phyloP scores from a whole-genome alignment of 2,888 invertebrate genomes.

The Metalampra italica region DNA sequence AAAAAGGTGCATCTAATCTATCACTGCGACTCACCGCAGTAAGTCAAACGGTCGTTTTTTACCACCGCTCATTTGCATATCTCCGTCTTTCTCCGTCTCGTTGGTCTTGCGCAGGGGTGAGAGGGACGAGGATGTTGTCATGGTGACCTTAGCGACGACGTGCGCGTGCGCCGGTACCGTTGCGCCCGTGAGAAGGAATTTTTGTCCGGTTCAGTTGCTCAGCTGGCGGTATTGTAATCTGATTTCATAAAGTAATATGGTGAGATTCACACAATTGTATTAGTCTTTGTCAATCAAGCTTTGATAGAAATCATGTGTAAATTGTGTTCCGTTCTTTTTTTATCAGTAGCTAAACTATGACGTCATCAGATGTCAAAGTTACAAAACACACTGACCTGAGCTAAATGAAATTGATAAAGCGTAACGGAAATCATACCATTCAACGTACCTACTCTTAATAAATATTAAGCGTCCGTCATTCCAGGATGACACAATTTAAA shows the following conservation, averaged over 20 bases:
- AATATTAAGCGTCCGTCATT: slow-evolving; percentile 10
- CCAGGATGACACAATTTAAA: slow-evolving; percentile 9
- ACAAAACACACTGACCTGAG: slow-evolving; percentile 5
- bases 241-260: slow-evolving; percentile 4
- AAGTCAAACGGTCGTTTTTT: slow-evolving; percentile 57
- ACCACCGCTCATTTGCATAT: slow-evolving; percentile 58
- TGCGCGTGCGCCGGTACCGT: slow-evolving; percentile 67
- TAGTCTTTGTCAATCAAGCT: background rate
- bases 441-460: slow-evolving; percentile 8
- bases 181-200: slow-evolving; percentile 69
- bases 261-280: slow-evolving; percentile 2
- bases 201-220: slow-evolving; percentile 47
- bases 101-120: slow-evolving; percentile 18
- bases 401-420: slow-evolving; percentile 10
- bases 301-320: background rate
- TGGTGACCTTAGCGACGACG: slow-evolving; percentile 49
- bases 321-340: background rate
- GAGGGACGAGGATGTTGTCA: slow-evolving; percentile 36
- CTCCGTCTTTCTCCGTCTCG: slow-evolving; percentile 32
- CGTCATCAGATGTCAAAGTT: slow-evolving; percentile 2
- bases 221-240: slow-evolving; percentile 42
- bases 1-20: slow-evolving; percentile 68
- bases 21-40: slow-evolving; percentile 55
- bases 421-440: slow-evolving; percentile 9
- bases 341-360: background rate